Base-by-base conservation (phyloP, 2,888 invertebrate genomes). In the Chymomyza fuscimana region DNA sequence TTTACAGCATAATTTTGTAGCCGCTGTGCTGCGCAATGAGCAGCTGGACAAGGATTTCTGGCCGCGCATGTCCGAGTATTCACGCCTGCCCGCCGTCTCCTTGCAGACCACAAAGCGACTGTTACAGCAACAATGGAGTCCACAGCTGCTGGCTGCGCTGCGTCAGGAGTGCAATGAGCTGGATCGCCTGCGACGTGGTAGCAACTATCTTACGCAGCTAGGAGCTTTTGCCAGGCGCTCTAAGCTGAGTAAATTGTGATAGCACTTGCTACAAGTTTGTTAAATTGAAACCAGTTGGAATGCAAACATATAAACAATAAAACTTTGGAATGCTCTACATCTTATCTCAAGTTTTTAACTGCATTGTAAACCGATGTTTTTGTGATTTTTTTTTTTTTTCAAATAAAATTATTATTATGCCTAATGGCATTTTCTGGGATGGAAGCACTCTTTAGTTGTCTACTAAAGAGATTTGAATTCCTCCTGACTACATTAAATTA, bases 1-100 rank as follows among this genome's bases (percentile, higher is more conserved):
- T 0, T 92, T 94, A 56, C 92, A 94, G 36, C 93, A 93, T 87
- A 96, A 97, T n/a, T 94, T 98, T 71, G 94, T 98, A 0, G 95
- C 96, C 40, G 93, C 95, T 88, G 93, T 98, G 9, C 95, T 96
- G 79, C 95, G 95, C 69, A 92, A 93, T 54, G 92, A 93, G 19
- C 92, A 94, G 64, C 92, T 96, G 64, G 92, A 94, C 64, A 92
- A 87, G 87, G 93, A 94, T 54, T 94, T 94, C 62, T 95, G 93
- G 93, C 90, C 92, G 72, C 93, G 92, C 89, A 93, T 94, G 81
- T 92, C 90, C 61, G 92, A 93, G 85, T 91, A 93, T 84, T 92
- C 94, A 89, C 87, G 91, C 72, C 90, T 94, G 81, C 94, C 95
- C 0, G 3, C 65, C 22, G 78, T 75, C 25, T 95, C 95, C 15